Evolutionary conservation across 2,113 vertebrate genomes (phyloP).

Genomic region (Sapayoa aenigma): DNA sequence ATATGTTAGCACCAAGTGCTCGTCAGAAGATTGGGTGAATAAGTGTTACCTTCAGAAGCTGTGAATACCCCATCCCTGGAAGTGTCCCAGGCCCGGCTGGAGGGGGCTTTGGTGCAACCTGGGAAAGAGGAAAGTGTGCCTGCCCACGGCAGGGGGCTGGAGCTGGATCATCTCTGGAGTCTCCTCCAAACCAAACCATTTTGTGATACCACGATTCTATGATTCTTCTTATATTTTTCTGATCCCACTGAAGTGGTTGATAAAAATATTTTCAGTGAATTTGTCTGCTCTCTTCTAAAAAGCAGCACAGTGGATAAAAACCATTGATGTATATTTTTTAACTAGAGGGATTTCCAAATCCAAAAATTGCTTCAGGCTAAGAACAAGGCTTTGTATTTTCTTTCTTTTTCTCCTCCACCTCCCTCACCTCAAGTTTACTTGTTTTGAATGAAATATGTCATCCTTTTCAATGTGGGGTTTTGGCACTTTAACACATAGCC

Average conservation of each 20-base stretch:
- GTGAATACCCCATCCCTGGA: not conserved
- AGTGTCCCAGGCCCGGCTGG: not conserved
- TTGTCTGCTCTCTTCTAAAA: not conserved
- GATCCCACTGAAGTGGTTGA: not conserved
- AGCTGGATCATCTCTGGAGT: not conserved
- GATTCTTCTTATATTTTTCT: not conserved
- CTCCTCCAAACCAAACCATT: not conserved
- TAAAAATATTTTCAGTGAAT: not conserved
- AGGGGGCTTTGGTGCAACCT: fast-evolving
- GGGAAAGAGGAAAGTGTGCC: fast-evolving
- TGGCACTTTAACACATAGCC: not conserved
- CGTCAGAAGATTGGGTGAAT: not conserved
- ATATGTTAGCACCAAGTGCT: fast-evolving
- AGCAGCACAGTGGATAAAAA: not conserved
- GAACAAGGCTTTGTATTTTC: not conserved
- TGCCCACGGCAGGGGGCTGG: not conserved
- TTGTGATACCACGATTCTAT: not conserved
- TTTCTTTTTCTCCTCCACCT: not conserved
- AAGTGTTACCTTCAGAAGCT: not conserved
- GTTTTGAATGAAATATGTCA: not conserved
- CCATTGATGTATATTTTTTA: not conserved
- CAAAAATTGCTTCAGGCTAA: not conserved
- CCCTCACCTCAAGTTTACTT: not conserved
- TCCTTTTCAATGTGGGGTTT: not conserved
- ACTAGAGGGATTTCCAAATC: not conserved